These are phyloP conservation scores for Schizopygopsis pylzovi DNA, from an alignment of 2,797 vertebrate species.

Conservation along the genomic window DNA sequence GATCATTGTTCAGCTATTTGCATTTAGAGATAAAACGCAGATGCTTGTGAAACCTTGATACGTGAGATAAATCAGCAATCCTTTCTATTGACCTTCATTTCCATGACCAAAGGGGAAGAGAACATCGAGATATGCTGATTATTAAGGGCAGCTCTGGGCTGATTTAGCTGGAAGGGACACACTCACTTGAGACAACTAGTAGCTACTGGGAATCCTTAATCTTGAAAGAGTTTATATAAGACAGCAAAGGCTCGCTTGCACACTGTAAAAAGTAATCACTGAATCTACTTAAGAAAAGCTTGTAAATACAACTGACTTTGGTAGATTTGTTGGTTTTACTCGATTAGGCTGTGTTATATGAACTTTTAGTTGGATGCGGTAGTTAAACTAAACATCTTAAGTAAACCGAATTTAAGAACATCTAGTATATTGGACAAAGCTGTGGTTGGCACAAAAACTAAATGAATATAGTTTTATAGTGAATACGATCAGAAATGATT, in stretches of 20 bases:
- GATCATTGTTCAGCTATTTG: constrained; percentile 61
- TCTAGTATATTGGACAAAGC: too few relatives aligned
- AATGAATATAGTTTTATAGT: too few relatives aligned
- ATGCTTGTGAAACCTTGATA: constrained; percentile 59
- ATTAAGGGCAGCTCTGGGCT: constrained; percentile 37
- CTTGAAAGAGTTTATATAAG: constrained; percentile 5
- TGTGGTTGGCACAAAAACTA: too few relatives aligned
- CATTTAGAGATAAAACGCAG: constrained; percentile 69
- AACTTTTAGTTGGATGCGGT: too few relatives aligned
- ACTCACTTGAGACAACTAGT: not conserved
- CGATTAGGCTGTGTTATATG: too few relatives aligned
- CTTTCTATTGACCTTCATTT: constrained; percentile 57
- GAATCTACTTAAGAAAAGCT: too few relatives aligned
- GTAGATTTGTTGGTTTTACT: too few relatives aligned
- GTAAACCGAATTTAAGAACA: too few relatives aligned
- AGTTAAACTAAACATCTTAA: too few relatives aligned
- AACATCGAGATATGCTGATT: constrained; percentile 48
- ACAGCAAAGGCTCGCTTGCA: not conserved
- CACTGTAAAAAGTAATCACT: too few relatives aligned
- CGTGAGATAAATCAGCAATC: constrained; percentile 61
- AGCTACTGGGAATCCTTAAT: constrained; percentile 30
- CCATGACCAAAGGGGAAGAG: constrained; percentile 20
- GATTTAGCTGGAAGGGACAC: constrained; percentile 24
- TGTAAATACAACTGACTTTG: too few relatives aligned
- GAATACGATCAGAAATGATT: too few relatives aligned